Percentiles rank a stretch among this genome's conserved stretches.
Evolutionary conservation across 2,888 invertebrate species (phyloP).

Genomic region (Idaea aversata): DNA sequence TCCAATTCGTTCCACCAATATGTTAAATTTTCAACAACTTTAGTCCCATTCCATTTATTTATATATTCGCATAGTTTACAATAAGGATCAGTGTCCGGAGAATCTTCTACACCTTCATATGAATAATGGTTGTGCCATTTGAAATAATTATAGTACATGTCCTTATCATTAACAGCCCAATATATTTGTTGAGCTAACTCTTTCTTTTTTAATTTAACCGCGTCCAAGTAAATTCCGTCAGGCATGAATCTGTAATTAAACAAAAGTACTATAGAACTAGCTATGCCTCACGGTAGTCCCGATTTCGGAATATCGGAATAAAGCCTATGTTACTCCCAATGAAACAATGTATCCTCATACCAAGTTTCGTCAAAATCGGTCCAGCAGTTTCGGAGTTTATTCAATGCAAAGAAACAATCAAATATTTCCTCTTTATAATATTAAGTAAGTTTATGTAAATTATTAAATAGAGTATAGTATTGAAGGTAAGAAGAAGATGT

Average conservation of each 20-base stretch:
- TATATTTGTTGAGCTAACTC: conserved; percentile 32
- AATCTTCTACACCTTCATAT: conserved; percentile 28
- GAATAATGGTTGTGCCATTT: conserved; percentile 41
- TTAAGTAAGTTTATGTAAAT: too few relatives aligned
- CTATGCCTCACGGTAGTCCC: not conserved
- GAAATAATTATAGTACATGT: conserved; percentile 34
- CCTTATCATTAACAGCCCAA: conserved; percentile 29
- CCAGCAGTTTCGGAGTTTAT: too few relatives aligned
- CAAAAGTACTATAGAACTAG: not conserved
- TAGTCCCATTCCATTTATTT: not conserved
- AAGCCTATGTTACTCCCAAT: not conserved
- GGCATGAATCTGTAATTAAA: conserved; percentile 40
- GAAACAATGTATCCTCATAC: too few relatives aligned
- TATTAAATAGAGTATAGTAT: too few relatives aligned
- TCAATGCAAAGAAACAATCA: too few relatives aligned
- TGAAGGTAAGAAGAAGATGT: too few relatives aligned
- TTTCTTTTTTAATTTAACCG: conserved; percentile 20
- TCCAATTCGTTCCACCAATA: not conserved
- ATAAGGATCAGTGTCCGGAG: conserved; percentile 33
- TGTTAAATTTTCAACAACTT: not conserved
- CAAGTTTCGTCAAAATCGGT: too few relatives aligned
- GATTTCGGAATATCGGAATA: not conserved
- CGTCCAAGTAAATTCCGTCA: conserved; percentile 42
- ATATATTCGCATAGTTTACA: conserved; percentile 36
- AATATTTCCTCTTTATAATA: too few relatives aligned